Evolutionary conservation across 2,113 vertebrate species (phyloP).

Genomic region (Salvelinus namaycush): DNA sequence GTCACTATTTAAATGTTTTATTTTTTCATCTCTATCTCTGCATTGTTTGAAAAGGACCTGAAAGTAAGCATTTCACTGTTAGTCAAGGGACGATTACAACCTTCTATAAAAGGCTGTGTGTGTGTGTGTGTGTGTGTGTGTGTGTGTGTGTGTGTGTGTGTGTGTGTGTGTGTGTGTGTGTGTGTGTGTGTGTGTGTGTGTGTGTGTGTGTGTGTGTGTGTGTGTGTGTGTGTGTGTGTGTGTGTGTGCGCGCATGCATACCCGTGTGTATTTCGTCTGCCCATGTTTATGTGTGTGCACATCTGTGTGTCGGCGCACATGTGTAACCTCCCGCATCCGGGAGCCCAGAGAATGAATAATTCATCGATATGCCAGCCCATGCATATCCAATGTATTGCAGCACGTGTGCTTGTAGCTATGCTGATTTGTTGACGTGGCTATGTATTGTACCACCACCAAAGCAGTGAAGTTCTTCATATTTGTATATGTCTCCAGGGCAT

Average conservation of each 20-base stretch:
- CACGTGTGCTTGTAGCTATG: slow-evolving; percentile 19
- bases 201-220: slow-evolving; percentile 4
- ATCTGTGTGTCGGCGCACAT: slow-evolving; percentile 19
- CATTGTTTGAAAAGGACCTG: too few relatives aligned
- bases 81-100: neutral
- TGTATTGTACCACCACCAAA: slow-evolving; percentile 26
- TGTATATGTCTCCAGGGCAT: slow-evolving; percentile 39
- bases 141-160: neutral
- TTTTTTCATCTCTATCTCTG: too few relatives aligned
- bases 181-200: neutral
- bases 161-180: too few relatives aligned
- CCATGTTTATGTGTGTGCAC: neutral
- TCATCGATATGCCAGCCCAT: slow-evolving; percentile 27
- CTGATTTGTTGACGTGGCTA: slow-evolving; percentile 26
- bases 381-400: slow-evolving; percentile 33
- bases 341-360: slow-evolving; percentile 37
- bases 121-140: slow-evolving; percentile 3
- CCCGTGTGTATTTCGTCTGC: neutral
- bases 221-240: slow-evolving; percentile 1
- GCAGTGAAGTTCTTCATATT: slow-evolving; percentile 30
- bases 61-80: too few relatives aligned
- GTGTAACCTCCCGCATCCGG: slow-evolving; percentile 25
- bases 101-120: neutral
- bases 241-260: neutral
- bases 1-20: too few relatives aligned